A percentile compares a stretch with the other conserved stretches of the same genome.
phyloP scores from a whole-genome alignment of 2,797 vertebrate species.

The Oophaga sylvatica region DNA sequence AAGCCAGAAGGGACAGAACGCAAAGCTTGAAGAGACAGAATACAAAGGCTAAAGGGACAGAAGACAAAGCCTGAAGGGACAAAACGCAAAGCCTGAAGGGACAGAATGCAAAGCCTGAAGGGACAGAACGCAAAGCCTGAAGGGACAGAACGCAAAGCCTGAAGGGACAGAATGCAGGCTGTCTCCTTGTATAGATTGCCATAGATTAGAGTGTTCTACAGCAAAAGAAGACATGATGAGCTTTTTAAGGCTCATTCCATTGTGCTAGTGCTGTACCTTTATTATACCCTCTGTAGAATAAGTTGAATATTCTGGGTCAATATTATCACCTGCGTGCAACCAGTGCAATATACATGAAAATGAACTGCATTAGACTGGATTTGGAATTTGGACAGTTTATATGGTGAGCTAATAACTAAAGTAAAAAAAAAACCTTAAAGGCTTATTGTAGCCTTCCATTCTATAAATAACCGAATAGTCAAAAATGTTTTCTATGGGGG shows the following conservation, averaged over 20 bases:
- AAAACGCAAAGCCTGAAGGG: background rate
- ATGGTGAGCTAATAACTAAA: background rate
- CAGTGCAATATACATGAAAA: background rate
- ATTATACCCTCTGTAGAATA: background rate
- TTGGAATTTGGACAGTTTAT: background rate
- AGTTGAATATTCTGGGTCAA: constrained; percentile 2
- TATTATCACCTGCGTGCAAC: background rate
- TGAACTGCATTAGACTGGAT: background rate
- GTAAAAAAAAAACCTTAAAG: no score
- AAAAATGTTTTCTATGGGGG: background rate
- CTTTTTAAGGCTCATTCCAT: constrained; percentile 5
- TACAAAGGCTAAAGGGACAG: no score
- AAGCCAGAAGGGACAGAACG: no score
- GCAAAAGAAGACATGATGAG: background rate
- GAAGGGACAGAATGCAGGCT: background rate
- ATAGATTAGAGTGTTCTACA: background rate
- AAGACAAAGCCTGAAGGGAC: no score
- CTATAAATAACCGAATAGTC: background rate
- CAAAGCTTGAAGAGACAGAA: no score
- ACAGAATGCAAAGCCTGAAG: background rate
- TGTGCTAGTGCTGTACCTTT: background rate
- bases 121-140: no score
- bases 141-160: no score
- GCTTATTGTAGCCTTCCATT: background rate
- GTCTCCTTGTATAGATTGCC: constrained; percentile 14